Percentiles rank a stretch among this genome's conserved stretches.
Evolutionary conservation across 1,140 invertebrate species (phyloP).

Genomic region (Drosophila pseudoobscura): DNA sequence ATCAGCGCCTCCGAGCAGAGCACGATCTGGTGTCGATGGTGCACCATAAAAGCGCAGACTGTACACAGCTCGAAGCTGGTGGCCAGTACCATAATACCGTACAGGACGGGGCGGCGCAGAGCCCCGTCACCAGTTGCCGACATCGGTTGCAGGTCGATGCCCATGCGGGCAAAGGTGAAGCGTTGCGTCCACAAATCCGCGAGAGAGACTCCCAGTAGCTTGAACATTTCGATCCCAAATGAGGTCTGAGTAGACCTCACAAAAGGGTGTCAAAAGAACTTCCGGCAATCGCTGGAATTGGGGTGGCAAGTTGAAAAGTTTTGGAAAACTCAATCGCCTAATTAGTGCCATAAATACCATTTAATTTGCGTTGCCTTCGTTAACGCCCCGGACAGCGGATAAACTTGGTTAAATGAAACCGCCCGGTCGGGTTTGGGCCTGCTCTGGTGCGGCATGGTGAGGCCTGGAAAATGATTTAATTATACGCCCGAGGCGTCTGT

Average conservation of each 20-base stretch:
- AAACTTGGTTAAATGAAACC: slow-evolving; percentile 40
- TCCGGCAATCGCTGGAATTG: too few relatives aligned
- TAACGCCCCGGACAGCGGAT: slow-evolving; percentile 1
- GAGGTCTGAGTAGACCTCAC: slow-evolving; percentile 3
- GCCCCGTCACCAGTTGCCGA: neutral
- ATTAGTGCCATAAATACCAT: slow-evolving; percentile 44
- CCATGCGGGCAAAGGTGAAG: slow-evolving; percentile 55
- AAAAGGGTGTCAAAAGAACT: neutral
- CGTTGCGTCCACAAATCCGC: slow-evolving; percentile 54
- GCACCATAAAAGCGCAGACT: slow-evolving; percentile 57
- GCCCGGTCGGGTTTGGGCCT: slow-evolving; percentile 8
- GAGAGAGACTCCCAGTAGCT: slow-evolving; percentile 49
- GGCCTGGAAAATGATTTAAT: slow-evolving; percentile 59
- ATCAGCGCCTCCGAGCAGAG: slow-evolving; percentile 60
- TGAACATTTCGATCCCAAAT: slow-evolving; percentile 46
- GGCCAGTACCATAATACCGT: slow-evolving; percentile 42
- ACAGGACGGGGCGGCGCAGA: slow-evolving; percentile 34
- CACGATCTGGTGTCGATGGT: slow-evolving; percentile 47
- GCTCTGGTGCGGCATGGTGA: too few relatives aligned
- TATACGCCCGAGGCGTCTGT: slow-evolving; percentile 36
- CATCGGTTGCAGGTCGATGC: slow-evolving; percentile 28
- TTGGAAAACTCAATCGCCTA: slow-evolving; percentile 13
- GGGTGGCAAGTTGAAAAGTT: slow-evolving; percentile 12
- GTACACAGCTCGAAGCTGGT: slow-evolving; percentile 59
- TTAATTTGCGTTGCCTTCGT: slow-evolving; percentile 41